Conservation (phyloP, 2,797 vertebrate species). For the Enteromius thamalakanensis region DNA sequence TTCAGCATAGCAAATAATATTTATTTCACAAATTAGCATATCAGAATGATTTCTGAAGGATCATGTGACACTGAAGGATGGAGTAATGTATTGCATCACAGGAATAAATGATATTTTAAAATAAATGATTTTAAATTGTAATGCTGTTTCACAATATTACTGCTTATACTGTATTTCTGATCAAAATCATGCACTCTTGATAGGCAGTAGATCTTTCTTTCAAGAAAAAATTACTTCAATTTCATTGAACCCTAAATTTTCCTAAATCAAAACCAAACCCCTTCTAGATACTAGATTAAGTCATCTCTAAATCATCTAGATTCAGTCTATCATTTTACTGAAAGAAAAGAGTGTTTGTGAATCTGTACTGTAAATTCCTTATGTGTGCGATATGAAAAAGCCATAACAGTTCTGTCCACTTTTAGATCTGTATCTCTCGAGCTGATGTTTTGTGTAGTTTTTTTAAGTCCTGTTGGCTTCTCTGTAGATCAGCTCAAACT, state of each 20-base stretch:
- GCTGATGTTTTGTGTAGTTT: background rate
- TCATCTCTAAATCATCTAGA: background rate
- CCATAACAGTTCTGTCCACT: slow-evolving; percentile 15
- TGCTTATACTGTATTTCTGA: background rate
- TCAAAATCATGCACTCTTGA: background rate
- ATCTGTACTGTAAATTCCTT: background rate
- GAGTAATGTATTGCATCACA: background rate
- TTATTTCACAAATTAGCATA: background rate
- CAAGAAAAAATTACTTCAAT: background rate
- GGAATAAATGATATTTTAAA: background rate
- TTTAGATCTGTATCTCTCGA: background rate
- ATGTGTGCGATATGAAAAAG: background rate
- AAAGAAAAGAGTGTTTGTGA: background rate
- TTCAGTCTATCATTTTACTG: background rate
- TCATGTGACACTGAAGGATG: background rate
- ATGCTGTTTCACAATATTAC: background rate
- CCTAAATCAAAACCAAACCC: background rate
- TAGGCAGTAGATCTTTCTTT: background rate
- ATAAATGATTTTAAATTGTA: background rate
- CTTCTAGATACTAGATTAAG: background rate
- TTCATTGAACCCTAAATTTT: background rate
- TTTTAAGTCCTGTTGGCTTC: slow-evolving; percentile 51
- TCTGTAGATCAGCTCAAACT: slow-evolving; percentile 36
- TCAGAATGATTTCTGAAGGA: slow-evolving; percentile 4
- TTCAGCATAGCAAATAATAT: background rate